Evolutionary conservation across 2,888 invertebrate species (phyloP).

Genomic region (Alitta virens): DNA sequence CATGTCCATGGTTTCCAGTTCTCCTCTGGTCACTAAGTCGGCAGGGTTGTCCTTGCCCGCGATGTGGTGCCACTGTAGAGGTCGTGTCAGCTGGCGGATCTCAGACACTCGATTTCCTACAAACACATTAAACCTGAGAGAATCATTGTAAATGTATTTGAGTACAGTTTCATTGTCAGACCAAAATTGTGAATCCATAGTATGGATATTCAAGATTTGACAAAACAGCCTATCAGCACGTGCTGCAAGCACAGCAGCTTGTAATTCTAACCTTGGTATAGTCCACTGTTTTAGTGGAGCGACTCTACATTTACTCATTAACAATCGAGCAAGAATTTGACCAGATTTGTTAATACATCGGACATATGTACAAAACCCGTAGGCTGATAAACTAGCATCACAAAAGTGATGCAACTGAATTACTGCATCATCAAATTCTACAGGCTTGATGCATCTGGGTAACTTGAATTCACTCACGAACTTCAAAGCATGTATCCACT

Average conservation of each 20-base stretch:
- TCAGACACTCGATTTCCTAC: conserved; percentile 33
- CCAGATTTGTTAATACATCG: conserved; percentile 3
- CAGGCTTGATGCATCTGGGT: conserved; percentile 5
- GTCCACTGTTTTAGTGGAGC: conserved; percentile 16
- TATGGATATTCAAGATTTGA: conserved; percentile 9
- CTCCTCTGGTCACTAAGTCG: conserved; percentile 35
- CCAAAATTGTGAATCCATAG: conserved; percentile 20
- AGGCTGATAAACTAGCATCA: conserved; percentile 19
- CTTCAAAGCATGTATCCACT: conserved; percentile 21
- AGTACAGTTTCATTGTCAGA: conserved; percentile 21
- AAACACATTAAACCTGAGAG: conserved; percentile 34
- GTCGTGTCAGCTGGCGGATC: conserved; percentile 27
- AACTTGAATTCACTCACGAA: conserved; percentile 1
- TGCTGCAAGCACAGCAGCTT: conserved; percentile 16
- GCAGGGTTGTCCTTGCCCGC: conserved; percentile 39
- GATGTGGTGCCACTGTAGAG: conserved; percentile 35
- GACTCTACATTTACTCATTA: conserved; percentile 21
- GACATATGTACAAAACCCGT: conserved; percentile 19
- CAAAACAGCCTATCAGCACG: conserved; percentile 11
- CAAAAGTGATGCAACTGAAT: conserved; percentile 21
- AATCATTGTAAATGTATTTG: conserved; percentile 24
- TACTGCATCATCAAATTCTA: not conserved
- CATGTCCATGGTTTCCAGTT: conserved; percentile 19
- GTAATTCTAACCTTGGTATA: conserved; percentile 20
- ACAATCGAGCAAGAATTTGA: conserved; percentile 6